Percentiles rank a stretch among this genome's conserved stretches.
phyloP scores from a whole-genome alignment of 2,797 vertebrate genomes.

The Pangasius djambal region DNA sequence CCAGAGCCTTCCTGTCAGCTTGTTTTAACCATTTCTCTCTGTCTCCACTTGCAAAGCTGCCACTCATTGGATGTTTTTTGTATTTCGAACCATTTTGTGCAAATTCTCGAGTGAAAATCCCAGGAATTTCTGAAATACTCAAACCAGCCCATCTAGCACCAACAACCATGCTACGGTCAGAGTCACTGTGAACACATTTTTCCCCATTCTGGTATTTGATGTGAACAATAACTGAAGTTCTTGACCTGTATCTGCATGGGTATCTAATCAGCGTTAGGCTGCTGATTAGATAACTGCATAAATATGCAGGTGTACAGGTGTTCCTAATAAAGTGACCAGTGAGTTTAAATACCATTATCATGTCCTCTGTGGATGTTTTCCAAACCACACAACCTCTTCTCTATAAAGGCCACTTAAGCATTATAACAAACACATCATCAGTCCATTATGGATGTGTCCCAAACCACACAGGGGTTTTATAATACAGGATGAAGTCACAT shows the following conservation, averaged over 20 bases:
- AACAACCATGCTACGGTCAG: neutral
- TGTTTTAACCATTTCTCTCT: neutral
- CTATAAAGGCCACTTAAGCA: slow-evolving; percentile 14
- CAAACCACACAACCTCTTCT: slow-evolving; percentile 21
- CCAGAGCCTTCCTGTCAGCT: neutral
- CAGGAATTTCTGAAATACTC: neutral
- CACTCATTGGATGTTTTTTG: neutral
- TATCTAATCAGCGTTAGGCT: neutral
- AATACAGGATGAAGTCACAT: neutral
- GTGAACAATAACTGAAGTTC: neutral
- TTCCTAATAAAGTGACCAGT: neutral
- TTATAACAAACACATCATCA: slow-evolving; percentile 18
- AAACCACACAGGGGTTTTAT: neutral
- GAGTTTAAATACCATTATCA: slow-evolving; percentile 10
- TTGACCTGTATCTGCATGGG: neutral
- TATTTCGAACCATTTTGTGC: neutral
- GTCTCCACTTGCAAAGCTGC: neutral
- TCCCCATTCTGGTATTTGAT: neutral
- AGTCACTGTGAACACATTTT: neutral
- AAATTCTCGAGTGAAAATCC: neutral
- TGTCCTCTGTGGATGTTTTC: neutral
- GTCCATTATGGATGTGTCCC: slow-evolving; percentile 16
- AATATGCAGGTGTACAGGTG: neutral
- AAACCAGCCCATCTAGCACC: neutral
- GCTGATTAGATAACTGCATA: neutral